Evolutionary conservation across 2,113 vertebrate species (phyloP).

Genomic region (Ictidomys tridecemlineatus): DNA sequence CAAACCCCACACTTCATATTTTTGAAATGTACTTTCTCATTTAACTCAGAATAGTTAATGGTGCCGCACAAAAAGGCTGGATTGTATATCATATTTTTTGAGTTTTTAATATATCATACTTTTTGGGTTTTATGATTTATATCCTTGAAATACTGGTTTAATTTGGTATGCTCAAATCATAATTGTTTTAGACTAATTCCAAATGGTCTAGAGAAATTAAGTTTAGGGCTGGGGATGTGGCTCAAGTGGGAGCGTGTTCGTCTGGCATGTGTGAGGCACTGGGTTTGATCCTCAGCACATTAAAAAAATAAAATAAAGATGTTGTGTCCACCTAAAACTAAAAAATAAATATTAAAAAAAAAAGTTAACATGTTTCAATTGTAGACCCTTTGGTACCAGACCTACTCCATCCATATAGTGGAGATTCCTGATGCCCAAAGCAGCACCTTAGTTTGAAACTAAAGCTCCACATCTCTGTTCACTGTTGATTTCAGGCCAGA

Average conservation of each 20-base stretch:
- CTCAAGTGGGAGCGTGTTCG: too few species aligned
- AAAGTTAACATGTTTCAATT: not conserved
- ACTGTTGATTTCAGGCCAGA: not conserved
- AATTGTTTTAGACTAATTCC: not conserved
- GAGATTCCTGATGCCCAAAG: not conserved
- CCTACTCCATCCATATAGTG: not conserved
- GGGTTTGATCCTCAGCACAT: too few species aligned
- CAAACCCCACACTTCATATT: not conserved
- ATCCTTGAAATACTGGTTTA: slow-evolving; percentile 20
- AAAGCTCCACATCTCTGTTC: not conserved
- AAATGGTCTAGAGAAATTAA: not conserved
- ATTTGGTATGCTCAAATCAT: slow-evolving; percentile 21
- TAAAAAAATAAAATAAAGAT: too few species aligned
- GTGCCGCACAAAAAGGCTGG: not conserved
- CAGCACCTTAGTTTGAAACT: not conserved
- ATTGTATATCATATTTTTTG: not conserved
- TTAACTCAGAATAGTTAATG: slow-evolving; percentile 4
- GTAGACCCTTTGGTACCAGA: not conserved
- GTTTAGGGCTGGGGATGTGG: not conserved
- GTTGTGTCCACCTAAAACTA: too few species aligned
- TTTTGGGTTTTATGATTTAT: not conserved
- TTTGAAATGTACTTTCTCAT: slow-evolving; percentile 6
- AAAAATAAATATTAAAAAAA: too few species aligned
- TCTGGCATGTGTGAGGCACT: too few species aligned
- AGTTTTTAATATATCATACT: not conserved